phyloP scores from a whole-genome alignment of 2,113 vertebrate species.

The Phyllostomus hastatus region DNA sequence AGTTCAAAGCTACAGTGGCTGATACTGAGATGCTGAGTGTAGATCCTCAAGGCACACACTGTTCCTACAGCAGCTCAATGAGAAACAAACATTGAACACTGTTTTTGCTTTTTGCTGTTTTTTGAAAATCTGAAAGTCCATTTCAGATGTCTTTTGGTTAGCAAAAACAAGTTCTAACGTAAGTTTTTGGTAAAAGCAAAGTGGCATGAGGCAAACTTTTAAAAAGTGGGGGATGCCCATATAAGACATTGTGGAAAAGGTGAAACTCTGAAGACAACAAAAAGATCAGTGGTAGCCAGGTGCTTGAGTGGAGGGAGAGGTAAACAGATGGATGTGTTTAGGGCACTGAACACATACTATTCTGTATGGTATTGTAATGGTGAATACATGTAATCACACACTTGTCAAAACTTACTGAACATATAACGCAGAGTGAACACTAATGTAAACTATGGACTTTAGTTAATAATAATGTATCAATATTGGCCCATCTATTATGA shows the following conservation, averaged over 20 bases:
- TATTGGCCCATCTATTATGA: not conserved
- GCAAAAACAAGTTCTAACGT: not conserved
- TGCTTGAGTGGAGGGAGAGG: not conserved
- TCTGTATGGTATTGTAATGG: not conserved
- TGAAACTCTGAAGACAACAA: not conserved
- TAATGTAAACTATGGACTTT: not conserved
- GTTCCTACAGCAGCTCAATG: not conserved
- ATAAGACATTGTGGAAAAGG: not conserved
- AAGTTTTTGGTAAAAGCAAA: not conserved
- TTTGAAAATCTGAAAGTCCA: not conserved
- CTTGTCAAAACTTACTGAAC: not conserved
- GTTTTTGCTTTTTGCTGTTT: not conserved
- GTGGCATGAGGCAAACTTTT: not conserved
- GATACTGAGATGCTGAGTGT: not conserved
- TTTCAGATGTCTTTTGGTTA: not conserved
- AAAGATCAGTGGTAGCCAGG: not conserved
- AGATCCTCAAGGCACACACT: not conserved
- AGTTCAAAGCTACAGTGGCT: not conserved
- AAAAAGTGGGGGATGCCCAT: not conserved
- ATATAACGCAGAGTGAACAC: not conserved
- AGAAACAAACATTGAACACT: not conserved
- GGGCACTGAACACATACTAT: not conserved
- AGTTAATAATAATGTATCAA: not conserved
- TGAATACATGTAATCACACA: not conserved
- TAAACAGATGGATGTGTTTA: not conserved